These are phyloP conservation scores for Chalcosyrphus nemorum DNA, from an alignment of 2,888 invertebrate genomes.

Conservation along the genomic window DNA sequence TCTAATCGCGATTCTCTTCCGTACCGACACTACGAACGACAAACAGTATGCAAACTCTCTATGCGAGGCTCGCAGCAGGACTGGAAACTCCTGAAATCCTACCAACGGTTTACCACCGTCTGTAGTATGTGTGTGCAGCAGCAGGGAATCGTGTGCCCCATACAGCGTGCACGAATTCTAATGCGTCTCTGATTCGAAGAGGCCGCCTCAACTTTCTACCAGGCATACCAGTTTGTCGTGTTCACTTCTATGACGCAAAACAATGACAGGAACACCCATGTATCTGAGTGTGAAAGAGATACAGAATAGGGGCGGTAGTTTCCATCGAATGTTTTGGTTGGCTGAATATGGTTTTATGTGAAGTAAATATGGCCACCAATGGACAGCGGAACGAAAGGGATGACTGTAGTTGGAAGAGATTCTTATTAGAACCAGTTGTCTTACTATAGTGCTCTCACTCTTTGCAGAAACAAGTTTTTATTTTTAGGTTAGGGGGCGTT, in stretches of 20 bases:
- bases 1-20: slow-evolving; percentile 42
- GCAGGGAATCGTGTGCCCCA: slow-evolving; percentile 72
- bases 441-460: slow-evolving; percentile 12
- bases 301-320: not conserved
- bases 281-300: not conserved
- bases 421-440: slow-evolving; percentile 9
- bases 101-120: slow-evolving; percentile 71
- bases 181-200: slow-evolving; percentile 46
- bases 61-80: slow-evolving; percentile 82
- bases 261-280: not conserved
- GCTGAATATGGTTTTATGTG: slow-evolving; percentile 8
- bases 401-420: not conserved
- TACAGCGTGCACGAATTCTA: slow-evolving; percentile 68
- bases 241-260: slow-evolving; percentile 15
- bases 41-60: slow-evolving; percentile 79
- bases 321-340: slow-evolving; percentile 21
- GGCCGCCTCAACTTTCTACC: slow-evolving; percentile 29
- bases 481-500: slow-evolving; percentile 2
- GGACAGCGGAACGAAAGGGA: slow-evolving; percentile 3
- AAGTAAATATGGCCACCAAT: slow-evolving; percentile 39
- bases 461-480: slow-evolving; percentile 44
- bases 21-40: slow-evolving; percentile 51
- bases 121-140: slow-evolving; percentile 69
- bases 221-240: slow-evolving; percentile 13
- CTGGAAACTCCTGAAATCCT: slow-evolving; percentile 81